phyloP scores from a whole-genome alignment of 2,113 vertebrate genomes.

The Rhadina sibilatrix region DNA sequence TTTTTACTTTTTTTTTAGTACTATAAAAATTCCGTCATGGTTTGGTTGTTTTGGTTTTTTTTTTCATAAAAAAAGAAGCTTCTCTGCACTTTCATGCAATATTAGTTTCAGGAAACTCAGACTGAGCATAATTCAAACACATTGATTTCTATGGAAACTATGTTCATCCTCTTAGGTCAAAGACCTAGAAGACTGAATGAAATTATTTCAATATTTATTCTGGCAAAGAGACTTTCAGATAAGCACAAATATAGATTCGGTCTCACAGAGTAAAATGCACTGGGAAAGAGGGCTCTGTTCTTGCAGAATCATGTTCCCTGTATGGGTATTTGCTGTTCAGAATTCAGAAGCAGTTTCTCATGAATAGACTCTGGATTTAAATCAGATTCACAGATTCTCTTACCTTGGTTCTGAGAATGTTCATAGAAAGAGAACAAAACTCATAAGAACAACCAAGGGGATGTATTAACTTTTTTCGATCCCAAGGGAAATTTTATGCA shows the following conservation, averaged over 20 bases:
- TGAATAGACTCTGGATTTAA: not conserved
- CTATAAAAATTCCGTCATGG: not conserved
- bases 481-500: not conserved
- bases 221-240: not conserved
- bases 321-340: not conserved
- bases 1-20: not conserved
- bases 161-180: not conserved
- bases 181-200: not conserved
- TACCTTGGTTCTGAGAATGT: slow-evolving; percentile 4
- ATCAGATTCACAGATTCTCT: not conserved
- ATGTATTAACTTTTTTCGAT: not conserved
- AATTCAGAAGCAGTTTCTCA: not conserved
- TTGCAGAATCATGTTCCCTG: not conserved
- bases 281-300: not conserved
- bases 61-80: not conserved
- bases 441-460: not conserved
- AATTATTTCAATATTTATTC: not conserved
- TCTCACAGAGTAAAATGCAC: not conserved
- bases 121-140: not conserved
- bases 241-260: not conserved
- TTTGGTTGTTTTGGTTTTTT: not conserved
- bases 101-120: not conserved
- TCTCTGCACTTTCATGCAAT: not conserved
- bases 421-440: not conserved
- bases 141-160: not conserved